Percentiles rank a stretch among this genome's conserved stretches.
phyloP scores from a whole-genome alignment of 2,113 vertebrate genomes.

The Clarias magur region DNA sequence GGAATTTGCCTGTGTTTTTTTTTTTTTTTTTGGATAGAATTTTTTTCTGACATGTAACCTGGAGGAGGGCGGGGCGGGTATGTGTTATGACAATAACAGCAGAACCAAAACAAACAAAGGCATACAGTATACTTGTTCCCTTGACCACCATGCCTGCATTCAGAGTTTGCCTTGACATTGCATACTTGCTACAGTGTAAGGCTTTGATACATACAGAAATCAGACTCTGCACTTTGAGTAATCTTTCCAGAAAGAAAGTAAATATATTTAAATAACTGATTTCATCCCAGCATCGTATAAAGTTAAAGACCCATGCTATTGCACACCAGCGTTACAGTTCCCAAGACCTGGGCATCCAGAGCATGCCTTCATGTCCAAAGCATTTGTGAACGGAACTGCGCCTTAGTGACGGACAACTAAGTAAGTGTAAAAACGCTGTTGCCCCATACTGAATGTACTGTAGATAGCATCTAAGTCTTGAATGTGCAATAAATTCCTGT shows the following conservation, averaged over 20 bases:
- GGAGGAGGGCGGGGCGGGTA: no score
- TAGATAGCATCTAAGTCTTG: constrained; percentile 11
- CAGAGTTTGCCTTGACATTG: constrained; percentile 16
- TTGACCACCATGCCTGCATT: constrained; percentile 14
- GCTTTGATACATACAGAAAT: constrained; percentile 22
- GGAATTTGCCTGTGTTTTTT: constrained; percentile 28
- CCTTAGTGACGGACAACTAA: background rate
- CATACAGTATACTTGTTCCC: background rate
- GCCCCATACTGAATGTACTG: background rate
- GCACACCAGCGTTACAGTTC: background rate
- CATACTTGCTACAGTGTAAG: constrained; percentile 27
- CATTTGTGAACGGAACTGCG: constrained; percentile 7
- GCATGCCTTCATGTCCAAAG: constrained; percentile 5
- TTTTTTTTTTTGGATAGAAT: constrained; percentile 11
- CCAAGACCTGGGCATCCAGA: constrained; percentile 28
- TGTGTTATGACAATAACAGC: background rate
- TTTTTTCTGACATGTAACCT: background rate
- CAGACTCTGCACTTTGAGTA: background rate
- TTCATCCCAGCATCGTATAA: constrained; percentile 7
- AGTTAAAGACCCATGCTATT: constrained; percentile 6
- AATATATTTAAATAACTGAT: constrained; percentile 9
- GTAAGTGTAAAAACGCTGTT: background rate
- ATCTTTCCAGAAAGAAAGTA: constrained; percentile 30
- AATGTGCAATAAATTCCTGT: constrained; percentile 20
- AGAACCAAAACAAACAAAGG: background rate